Conservation (phyloP, 2,888 invertebrate genomes). For the Dryococelus australis region DNA sequence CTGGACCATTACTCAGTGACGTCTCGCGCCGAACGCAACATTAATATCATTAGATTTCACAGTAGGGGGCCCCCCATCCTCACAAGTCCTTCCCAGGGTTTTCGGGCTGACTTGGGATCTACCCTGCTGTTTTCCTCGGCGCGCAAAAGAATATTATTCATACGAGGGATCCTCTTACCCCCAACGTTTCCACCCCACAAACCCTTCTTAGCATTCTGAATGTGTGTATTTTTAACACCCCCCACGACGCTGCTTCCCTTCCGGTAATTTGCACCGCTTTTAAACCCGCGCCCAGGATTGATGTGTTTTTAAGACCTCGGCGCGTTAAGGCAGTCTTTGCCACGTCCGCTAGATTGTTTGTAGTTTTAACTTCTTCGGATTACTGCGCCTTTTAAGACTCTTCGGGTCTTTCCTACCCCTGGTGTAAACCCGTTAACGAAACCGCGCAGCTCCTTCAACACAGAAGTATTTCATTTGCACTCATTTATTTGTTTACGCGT, state of each 20-base stretch:
- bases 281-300: neutral
- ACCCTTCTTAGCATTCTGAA: conserved; percentile 10
- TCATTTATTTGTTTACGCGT: neutral
- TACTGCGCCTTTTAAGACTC: neutral
- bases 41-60: conserved; percentile 41
- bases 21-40: conserved; percentile 37
- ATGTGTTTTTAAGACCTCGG: neutral
- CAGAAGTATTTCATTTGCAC: neutral
- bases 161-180: neutral
- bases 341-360: neutral
- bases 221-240: neutral
- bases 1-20: conserved; percentile 41
- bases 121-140: neutral
- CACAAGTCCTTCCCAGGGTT: neutral
- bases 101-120: neutral
- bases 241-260: neutral
- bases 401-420: neutral
- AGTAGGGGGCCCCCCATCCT: neutral
- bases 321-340: neutral
- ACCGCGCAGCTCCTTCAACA: neutral
- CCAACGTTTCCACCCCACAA: neutral
- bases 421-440: neutral
- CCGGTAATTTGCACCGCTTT: neutral
- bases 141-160: neutral
- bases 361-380: neutral